Conservation (phyloP, 1,140 invertebrate genomes). For the Lordiphosa mommai region DNA sequence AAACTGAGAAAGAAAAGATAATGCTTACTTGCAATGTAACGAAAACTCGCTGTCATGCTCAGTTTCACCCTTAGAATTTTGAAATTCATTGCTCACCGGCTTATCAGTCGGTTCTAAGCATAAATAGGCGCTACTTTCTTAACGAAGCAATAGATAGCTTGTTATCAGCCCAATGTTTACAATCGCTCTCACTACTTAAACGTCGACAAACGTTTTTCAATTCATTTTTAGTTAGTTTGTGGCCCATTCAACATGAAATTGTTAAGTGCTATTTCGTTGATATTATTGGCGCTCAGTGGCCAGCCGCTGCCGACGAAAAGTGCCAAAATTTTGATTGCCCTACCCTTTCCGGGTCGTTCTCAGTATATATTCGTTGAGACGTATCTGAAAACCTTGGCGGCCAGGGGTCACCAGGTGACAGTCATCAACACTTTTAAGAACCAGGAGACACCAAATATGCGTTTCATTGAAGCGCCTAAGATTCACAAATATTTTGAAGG, state of each 20-base stretch:
- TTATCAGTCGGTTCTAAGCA: constrained; percentile 9
- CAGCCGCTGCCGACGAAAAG: constrained; percentile 18
- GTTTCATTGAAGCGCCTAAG: constrained; percentile 61
- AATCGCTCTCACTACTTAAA: neutral
- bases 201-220: neutral
- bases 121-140: constrained; percentile 4
- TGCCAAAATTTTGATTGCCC: constrained; percentile 75
- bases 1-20: too few relatives aligned
- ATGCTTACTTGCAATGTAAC: too few relatives aligned
- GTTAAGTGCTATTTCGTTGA: constrained; percentile 1
- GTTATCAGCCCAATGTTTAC: constrained; percentile 22
- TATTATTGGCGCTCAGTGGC: constrained; percentile 19
- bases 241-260: constrained; percentile 26
- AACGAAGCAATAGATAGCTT: neutral
- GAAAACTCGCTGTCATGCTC: too few relatives aligned
- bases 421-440: constrained; percentile 77
- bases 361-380: constrained; percentile 81
- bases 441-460: constrained; percentile 62
- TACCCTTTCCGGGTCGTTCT: constrained; percentile 81
- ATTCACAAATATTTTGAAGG: constrained; percentile 17
- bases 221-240: constrained; percentile 1
- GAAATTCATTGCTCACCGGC: too few relatives aligned
- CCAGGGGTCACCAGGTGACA: constrained; percentile 81
- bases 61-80: too few relatives aligned
- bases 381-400: constrained; percentile 81